Base-by-base conservation (phyloP, 2,888 invertebrate species). In the Leptopterna dolabrata region DNA sequence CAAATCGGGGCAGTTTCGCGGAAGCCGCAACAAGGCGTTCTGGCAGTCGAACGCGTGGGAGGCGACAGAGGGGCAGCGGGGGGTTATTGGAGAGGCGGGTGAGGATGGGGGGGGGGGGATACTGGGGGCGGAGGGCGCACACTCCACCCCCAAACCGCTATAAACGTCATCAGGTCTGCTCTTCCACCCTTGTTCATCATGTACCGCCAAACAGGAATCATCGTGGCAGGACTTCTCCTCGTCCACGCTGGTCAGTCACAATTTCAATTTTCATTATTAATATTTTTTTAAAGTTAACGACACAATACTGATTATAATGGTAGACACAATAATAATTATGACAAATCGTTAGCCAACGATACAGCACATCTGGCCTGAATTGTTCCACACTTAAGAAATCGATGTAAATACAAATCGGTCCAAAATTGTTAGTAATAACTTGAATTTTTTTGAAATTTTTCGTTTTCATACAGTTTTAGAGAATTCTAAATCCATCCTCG, bases 51-150 rank as follows among this genome's bases (percentile, higher is more conserved):
- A 19, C 14, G 51, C 63, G 63, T 24, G 63, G 63, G 63, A 24
- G 63, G 55, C 7, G 3, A 3, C 51, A 55, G n/a, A 19, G 55
- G 55, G 55, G 14, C n/a, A n/a, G 0, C 16, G 2, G 71, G 71
- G 71, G 71, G 47, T 14, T 13, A 47, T 14, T 13, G 14, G 47
- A 63, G 14, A 47, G 47, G 14, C 47, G 47, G 47, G 14, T n/a
- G 6, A 70, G 70, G 9, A 4, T 29, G 76, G 13, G 14, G 16
- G 41, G 36, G 7, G 76, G 76, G 2, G 47, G 82, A 9, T 51
- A 55, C 19, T n/a, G 70, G 83, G 24, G 83, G 83, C 83, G 83
- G 71, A n/a, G 83, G 73, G 83, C 83, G 83, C 83, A 83, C 83
- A 70, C 70, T 63, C 63, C 83, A 36, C 63, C 71, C 71, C 83